These are phyloP conservation scores for Seladonia tumulorum DNA, from an alignment of 2,888 invertebrate genomes.

Conservation along the genomic window DNA sequence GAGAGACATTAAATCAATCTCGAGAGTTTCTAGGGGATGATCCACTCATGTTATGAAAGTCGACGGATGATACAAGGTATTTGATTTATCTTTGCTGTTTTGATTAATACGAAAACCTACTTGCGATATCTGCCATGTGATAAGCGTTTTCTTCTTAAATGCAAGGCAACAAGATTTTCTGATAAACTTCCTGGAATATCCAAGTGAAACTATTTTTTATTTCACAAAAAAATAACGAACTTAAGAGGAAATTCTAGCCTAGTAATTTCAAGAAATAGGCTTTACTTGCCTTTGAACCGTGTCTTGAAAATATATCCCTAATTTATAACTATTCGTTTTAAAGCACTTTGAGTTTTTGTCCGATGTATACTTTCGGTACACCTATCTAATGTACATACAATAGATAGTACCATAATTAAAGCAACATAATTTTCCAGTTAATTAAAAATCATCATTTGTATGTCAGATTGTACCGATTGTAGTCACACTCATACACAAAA, in stretches of 20 bases:
- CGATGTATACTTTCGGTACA: neutral
- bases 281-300: too few species aligned
- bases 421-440: neutral
- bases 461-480: neutral
- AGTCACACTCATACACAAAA: neutral
- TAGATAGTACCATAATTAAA: neutral
- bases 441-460: too few species aligned
- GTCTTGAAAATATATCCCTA: too few species aligned
- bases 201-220: too few species aligned
- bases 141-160: neutral
- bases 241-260: too few species aligned
- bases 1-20: too few species aligned
- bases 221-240: too few species aligned
- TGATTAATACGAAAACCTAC: neutral
- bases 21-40: neutral
- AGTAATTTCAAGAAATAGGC: too few species aligned
- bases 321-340: too few species aligned
- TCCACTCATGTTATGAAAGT: neutral
- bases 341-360: too few species aligned
- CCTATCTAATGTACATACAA: neutral
- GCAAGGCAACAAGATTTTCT: neutral
- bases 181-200: neutral
- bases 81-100: neutral
- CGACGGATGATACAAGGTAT: neutral
- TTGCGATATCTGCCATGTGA: neutral